phyloP scores from a whole-genome alignment of 2,113 vertebrate genomes.

The Malurus cyaneus region DNA sequence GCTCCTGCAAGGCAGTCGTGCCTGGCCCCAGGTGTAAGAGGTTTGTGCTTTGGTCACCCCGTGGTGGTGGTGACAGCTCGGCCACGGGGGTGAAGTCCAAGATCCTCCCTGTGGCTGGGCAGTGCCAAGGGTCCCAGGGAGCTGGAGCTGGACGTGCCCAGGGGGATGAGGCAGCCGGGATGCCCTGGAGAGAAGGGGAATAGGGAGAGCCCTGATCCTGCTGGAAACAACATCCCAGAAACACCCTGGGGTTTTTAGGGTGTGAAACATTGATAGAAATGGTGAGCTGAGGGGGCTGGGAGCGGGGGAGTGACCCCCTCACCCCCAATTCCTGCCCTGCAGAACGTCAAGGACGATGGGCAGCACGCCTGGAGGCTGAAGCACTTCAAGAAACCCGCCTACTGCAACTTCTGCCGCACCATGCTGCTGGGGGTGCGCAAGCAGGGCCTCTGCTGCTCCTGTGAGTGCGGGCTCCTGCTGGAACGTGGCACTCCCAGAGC shows the following conservation, averaged over 20 bases:
- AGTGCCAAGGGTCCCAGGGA: accelerated
- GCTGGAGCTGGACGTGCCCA: accelerated
- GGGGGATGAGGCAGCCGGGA: accelerated
- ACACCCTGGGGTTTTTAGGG: accelerated
- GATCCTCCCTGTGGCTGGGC: too few relatives aligned
- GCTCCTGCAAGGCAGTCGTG: background rate
- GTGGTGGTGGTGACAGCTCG: background rate
- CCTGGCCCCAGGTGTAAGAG: background rate
- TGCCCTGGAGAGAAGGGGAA: background rate
- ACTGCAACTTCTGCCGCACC: constrained; percentile 93
- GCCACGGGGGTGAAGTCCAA: background rate
- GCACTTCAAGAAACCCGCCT: constrained; percentile 96
- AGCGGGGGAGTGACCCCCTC: background rate
- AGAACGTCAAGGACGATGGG: constrained; percentile 89
- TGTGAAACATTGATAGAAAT: background rate
- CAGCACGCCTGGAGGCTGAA: constrained; percentile 93
- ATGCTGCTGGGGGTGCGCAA: constrained; percentile 93
- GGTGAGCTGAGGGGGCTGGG: background rate
- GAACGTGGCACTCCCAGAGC: accelerated
- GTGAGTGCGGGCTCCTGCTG: constrained; percentile 65
- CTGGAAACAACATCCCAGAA: background rate
- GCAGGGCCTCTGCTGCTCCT: constrained; percentile 92
- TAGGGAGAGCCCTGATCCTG: background rate
- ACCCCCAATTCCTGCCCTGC: background rate
- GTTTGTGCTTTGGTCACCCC: background rate